Conservation (phyloP, 2,888 invertebrate genomes). For the Lacanobia oleracea region DNA sequence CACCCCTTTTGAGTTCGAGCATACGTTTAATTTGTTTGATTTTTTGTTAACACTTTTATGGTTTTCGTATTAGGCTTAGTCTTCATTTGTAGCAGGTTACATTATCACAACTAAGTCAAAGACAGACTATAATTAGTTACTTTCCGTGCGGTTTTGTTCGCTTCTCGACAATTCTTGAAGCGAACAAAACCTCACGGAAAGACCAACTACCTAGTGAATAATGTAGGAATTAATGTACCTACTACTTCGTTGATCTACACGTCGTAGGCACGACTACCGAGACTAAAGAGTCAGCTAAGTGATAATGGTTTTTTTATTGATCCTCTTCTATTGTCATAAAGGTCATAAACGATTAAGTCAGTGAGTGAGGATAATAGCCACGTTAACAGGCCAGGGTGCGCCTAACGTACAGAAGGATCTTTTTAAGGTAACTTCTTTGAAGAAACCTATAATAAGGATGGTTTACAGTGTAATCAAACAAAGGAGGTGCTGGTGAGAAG, state of each 20-base stretch:
- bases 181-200: background rate
- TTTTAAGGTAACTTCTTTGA: background rate
- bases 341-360: conserved; percentile 35
- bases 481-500: background rate
- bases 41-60: background rate
- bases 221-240: too few species aligned
- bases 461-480: background rate
- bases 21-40: background rate
- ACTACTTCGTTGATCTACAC: conserved; percentile 6
- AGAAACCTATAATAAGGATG: background rate
- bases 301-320: conserved; percentile 45
- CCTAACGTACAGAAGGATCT: background rate
- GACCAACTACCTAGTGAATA: background rate
- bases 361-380: conserved; percentile 11
- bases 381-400: conserved; percentile 13
- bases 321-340: conserved; percentile 29
- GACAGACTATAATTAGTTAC: background rate
- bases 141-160: too few species aligned
- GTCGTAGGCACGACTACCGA: background rate
- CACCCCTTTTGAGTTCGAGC: background rate
- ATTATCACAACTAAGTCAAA: background rate
- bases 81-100: too few species aligned
- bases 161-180: too few species aligned
- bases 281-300: conserved; percentile 21
- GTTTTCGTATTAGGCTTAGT: background rate